Base-by-base conservation (phyloP, 2,797 vertebrate species). In the Adrianichthys oophorus region DNA sequence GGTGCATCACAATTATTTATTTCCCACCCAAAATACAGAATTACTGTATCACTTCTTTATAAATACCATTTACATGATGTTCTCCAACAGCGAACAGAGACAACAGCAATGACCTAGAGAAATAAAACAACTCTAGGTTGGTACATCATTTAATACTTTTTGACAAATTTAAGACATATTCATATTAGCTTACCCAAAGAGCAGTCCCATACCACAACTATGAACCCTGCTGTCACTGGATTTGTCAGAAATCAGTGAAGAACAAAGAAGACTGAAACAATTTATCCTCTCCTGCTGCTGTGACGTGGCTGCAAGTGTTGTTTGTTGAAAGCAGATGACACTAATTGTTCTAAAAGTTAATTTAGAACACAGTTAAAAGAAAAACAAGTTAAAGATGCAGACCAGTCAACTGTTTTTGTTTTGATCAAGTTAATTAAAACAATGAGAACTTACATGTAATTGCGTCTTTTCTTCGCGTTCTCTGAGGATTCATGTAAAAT, bases 81-180 rank as follows among this genome's bases (percentile, higher is more conserved):
- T 21, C 6, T 47, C 50, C 62, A 32, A 48, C 50, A 26, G 18
- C 13, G 2, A 72, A 5, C 23, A 70, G 26, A 4, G 49, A 49
- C n/a, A 80, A 56, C 55, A 80, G 62, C 41, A 74, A 10, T 44
- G 45, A 65, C 12, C 74, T 72, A 40, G 14, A 15, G 15, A 4
- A 41, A 53, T 18, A 55, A 2, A 54, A 48, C 13, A 1, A 7
- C 12, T n/a, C 2, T 15, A 29, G 15, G 72, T 52, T 55, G 0
- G 13, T 44, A 3, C 24, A 29, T 17, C 10, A 7, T 4, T 3
- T 4, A 15, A 15, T 37, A 18, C 4, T 24, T 15, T 21, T 5
- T 15, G 23, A 4, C 23, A 48, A 5, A 7, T 10, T 32, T 18
- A 21, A 4, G 42, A 19, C 10, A 19, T 5, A 26, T 46, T 43